Evolutionary conservation across 1,140 invertebrate genomes (phyloP), one percentile per base, ranked within the genome.

Genomic region (Latrodectus geometricus): DNA sequence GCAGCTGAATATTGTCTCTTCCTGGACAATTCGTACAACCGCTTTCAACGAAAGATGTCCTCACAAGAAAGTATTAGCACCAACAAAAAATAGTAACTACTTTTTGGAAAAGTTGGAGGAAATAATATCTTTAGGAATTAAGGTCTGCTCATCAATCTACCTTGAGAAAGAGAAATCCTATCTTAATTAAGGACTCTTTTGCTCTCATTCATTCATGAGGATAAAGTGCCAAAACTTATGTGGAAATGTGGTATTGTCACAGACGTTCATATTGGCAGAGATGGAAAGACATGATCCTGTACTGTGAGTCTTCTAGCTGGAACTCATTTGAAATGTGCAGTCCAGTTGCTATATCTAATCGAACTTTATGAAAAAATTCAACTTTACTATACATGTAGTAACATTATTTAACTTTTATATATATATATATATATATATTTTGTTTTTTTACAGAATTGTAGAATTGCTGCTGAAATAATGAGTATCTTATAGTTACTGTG

Each of bases 111-210:
- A 49, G 35, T 8, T 75, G 73, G 73, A 49, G 48, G 14, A 14
- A 35, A 9, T 12, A 1, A 0, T 75, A 75, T 20, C 35, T 75
- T 48, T 50, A 1, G 9, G 73, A 75, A 52, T 23, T 75, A 20
- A 75, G 73, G 11, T 75, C 73, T 17, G 3, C 73, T 49, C 73
- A 75, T 52, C 35, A 75, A 75, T 69, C 68, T 69, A 69, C 0
- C n/a, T 69, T 23, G n/a, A 23, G 17, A 9, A 69, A 23, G 17
- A 23, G 8, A 11, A 20, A 23, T 69, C n/a, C 21, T 11, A 21
- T 9, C 3, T 15, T 69, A n/a, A 8, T 7, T 15, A 69, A 21
- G n/a, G 2, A 23, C 11, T 20, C 68, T 9, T 9, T 69, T n/a
- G 11, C 12, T 21, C 21, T n/a, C 2, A 35, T 15, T 69, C 9